Base-by-base conservation (phyloP, 1,140 invertebrate genomes). In the Leucophenga varia region DNA sequence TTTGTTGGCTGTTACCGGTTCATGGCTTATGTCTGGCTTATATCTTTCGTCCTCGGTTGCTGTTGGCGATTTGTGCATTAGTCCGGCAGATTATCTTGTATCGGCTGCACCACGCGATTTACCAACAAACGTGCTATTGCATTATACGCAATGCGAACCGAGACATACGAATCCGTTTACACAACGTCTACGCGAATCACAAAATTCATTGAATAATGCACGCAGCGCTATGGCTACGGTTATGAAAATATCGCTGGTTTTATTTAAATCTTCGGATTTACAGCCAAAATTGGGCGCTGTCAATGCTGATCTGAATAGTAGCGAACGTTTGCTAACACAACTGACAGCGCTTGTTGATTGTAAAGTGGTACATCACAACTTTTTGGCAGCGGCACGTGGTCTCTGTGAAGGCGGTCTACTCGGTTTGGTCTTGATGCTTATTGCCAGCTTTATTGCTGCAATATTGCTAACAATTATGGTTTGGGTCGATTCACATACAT, bases 401-500 rank as follows among this genome's bases (percentile, higher is more conserved):
- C 80, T 90, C 2, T 95, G 91, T 72, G 87, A 91, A 61, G 83
- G 86, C 13, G 88, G 89, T 38, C 64, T 95, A 72, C 84, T 84
- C 65, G 91, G 93, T 42, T 69, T 94, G 57, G 80, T 86, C 2
- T 84, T 95, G 34, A 90, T 96, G 83, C 79, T 97, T 25, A 71
- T 90, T 31, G 91, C 92, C 3, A 88, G 90, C 43, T 81, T 90
- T 18, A 82, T 86, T 17, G 88, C 91, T 41, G 93, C 92, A 20
- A 81, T 95, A 36, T 80, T 95, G 50, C 88, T 96, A 72, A 95
- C 93, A 0, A 83, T 93, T 12, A 84, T 96, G 43, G 93, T 96
- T 19, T 91, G 93, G 84, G 86, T 95, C 18, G 92, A 95, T 64
- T 95, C 92, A 14, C 92, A 95, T 64, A 93, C 92, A 1, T 97